A percentile compares a stretch with the other conserved stretches of the same genome.
phyloP scores from a whole-genome alignment of 30 jellyfish, hydroid and myxozoan species.

The Aurelia aurita complex sp. Pacific region DNA sequence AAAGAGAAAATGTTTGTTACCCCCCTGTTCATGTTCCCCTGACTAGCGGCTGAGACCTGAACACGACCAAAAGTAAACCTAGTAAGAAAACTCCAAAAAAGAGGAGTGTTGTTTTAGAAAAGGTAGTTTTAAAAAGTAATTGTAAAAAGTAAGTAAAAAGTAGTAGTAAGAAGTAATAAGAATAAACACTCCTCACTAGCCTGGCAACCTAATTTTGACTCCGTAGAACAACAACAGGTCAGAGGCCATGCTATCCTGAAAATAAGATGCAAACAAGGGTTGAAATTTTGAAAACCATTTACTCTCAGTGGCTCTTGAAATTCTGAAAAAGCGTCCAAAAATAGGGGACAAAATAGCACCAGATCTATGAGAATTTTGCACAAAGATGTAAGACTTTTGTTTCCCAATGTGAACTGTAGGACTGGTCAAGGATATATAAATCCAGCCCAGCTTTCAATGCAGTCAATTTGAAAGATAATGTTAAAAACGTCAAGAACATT shows the following conservation, averaged over 20 bases:
- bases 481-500: no score
- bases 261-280: slow-evolving; percentile 63
- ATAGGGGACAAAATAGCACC: slow-evolving; percentile 5
- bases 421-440: no score
- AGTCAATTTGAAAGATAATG: no score
- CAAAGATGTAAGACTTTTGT: no score
- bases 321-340: slow-evolving; percentile 32
- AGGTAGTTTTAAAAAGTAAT: slow-evolving; percentile 51
- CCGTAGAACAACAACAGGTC: slow-evolving; percentile 64
- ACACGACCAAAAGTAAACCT: background rate
- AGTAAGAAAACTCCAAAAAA: slow-evolving; percentile 56
- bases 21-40: background rate
- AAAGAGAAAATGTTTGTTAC: slow-evolving; percentile 5
- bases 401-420: no score
- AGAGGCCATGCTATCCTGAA: slow-evolving; percentile 75
- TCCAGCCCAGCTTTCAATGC: no score
- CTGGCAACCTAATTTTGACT: slow-evolving; percentile 76
- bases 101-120: slow-evolving; percentile 74
- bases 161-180: slow-evolving; percentile 53
- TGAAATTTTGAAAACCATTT: slow-evolving; percentile 17
- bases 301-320: slow-evolving; percentile 2
- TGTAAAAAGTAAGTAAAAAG: slow-evolving; percentile 32
- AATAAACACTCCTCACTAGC: slow-evolving; percentile 77
- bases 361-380: background rate
- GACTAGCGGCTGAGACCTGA: background rate